Conservation (phyloP, 2,888 invertebrate genomes). For the Lochmaea capreae region DNA sequence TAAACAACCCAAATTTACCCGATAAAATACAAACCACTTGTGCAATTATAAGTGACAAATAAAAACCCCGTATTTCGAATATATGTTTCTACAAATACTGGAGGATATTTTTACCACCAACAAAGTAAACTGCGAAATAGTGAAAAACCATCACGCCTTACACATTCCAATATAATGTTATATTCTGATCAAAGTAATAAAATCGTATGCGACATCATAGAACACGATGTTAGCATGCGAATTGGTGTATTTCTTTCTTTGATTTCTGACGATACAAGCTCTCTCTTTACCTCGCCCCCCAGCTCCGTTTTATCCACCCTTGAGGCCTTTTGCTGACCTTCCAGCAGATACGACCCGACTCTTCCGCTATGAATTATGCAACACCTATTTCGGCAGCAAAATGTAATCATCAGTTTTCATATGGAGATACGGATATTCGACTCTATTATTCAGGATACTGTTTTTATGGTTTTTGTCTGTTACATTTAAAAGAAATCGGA, state of each 20-base stretch:
- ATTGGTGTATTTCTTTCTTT: constrained; percentile 62
- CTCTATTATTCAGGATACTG: constrained; percentile 37
- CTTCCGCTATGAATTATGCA: constrained; percentile 59
- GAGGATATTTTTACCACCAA: too few species aligned
- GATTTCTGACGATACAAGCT: constrained; percentile 59
- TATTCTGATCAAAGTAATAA: constrained; percentile 66
- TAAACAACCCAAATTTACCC: too few species aligned
- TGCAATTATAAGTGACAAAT: too few species aligned
- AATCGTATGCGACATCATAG: constrained; percentile 65
- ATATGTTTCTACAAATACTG: too few species aligned
- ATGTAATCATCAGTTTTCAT: constrained; percentile 49
- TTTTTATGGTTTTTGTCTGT: constrained; percentile 35
- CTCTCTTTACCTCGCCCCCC: constrained; percentile 13
- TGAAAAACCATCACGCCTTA: constrained; percentile 60
- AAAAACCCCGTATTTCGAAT: too few species aligned
- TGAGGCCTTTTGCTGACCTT: constrained; percentile 58
- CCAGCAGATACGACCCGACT: constrained; percentile 53
- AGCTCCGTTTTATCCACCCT: constrained; percentile 32
- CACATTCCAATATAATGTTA: constrained; percentile 58
- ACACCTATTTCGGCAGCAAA: constrained; percentile 53
- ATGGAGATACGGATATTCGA: constrained; percentile 38
- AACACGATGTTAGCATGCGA: constrained; percentile 62
- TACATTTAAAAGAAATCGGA: constrained; percentile 27
- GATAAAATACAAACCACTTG: too few species aligned
- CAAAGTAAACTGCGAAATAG: background rate